These are phyloP conservation scores for Rhagoletis pomonella DNA, from an alignment of 1,140 invertebrate genomes.

Conservation along the genomic window DNA sequence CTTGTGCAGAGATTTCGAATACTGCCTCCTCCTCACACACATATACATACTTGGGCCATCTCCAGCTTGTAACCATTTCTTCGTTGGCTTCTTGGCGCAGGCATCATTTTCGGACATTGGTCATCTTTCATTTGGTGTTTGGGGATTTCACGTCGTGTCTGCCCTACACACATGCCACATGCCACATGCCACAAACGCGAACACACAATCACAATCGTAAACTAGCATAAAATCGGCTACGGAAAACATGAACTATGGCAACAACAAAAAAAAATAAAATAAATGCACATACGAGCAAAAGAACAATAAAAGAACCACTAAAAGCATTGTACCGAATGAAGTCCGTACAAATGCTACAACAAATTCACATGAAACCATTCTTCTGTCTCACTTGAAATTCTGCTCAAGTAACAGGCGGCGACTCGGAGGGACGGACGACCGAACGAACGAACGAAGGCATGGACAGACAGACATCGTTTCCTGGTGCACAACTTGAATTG, in stretches of 20 bases:
- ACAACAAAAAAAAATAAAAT: background rate
- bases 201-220: background rate
- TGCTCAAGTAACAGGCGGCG: background rate
- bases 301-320: background rate
- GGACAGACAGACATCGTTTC: background rate
- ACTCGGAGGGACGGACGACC: background rate
- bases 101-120: conserved; percentile 39
- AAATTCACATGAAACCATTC: conserved; percentile 25
- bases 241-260: background rate
- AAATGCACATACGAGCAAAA: background rate
- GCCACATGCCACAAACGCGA: background rate
- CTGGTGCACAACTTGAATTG: background rate
- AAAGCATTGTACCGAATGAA: no score
- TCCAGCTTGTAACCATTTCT: background rate
- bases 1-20: conserved; percentile 38
- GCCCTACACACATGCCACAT: background rate
- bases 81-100: conserved; percentile 31
- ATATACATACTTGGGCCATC: background rate
- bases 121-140: conserved; percentile 39
- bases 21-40: background rate
- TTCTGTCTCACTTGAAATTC: conserved; percentile 21
- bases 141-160: conserved; percentile 19
- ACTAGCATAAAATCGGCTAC: background rate
- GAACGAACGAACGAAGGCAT: background rate
- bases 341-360: background rate